phyloP scores from a whole-genome alignment of 2,797 vertebrate species.

The Eurystomus glaucurus region DNA sequence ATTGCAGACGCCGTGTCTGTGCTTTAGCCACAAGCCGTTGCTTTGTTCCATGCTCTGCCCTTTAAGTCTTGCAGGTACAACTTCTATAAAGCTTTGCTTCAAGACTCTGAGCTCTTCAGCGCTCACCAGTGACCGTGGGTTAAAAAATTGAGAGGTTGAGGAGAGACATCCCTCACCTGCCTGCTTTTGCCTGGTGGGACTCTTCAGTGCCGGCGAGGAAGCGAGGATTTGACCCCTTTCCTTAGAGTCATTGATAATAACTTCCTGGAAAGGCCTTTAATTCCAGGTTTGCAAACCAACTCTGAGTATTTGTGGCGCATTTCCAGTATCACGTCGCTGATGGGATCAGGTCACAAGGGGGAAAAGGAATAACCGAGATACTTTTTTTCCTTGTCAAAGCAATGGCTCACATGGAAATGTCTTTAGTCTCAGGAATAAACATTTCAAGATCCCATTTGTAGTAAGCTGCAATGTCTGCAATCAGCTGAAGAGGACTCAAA shows the following conservation, averaged over 20 bases:
- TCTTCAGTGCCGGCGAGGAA: conserved; percentile 1
- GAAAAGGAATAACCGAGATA: background rate
- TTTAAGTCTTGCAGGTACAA: background rate
- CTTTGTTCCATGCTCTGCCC: conserved; percentile 23
- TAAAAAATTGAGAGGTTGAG: background rate
- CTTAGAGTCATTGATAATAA: conserved; percentile 80
- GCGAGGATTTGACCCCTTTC: conserved; percentile 73
- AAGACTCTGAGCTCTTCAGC: fast-evolving
- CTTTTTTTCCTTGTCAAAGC: conserved; percentile 43
- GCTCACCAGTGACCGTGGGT: fast-evolving
- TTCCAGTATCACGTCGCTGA: conserved; percentile 53
- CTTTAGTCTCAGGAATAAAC: background rate
- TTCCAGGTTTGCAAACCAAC: conserved; percentile 63
- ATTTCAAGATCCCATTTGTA: background rate
- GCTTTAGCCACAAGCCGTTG: background rate
- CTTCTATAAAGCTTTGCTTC: background rate
- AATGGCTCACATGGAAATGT: conserved; percentile 9
- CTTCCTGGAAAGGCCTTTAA: conserved; percentile 79
- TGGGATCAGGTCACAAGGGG: conserved; percentile 56
- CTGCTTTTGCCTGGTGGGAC: background rate
- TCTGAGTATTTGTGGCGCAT: conserved; percentile 54
- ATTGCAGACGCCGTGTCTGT: background rate
- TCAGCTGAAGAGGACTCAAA: conserved; percentile 34
- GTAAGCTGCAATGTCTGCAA: background rate
- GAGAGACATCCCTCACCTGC: conserved; percentile 28